phyloP scores from a whole-genome alignment of 1,140 invertebrate genomes.

The Stegodyphus mimosarum region DNA sequence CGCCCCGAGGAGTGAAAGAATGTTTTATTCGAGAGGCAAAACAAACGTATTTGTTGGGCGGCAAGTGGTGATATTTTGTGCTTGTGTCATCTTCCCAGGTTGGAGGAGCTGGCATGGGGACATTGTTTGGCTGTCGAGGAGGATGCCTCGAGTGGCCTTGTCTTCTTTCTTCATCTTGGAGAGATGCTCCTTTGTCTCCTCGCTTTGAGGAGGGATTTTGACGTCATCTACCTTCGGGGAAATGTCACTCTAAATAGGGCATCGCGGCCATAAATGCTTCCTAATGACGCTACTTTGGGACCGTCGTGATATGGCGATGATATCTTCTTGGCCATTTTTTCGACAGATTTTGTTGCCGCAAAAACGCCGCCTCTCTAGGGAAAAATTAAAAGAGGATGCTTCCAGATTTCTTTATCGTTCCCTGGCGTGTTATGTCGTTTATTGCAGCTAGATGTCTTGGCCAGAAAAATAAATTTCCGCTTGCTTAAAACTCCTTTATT shows the following conservation, averaged over 20 bases:
- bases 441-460: not conserved
- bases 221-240: constrained; percentile 47
- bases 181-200: constrained; percentile 54
- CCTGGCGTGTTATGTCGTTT: constrained; percentile 13
- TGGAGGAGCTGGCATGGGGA: constrained; percentile 51
- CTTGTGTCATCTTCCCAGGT: constrained; percentile 33
- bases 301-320: not conserved
- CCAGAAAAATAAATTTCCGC: not conserved
- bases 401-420: constrained; percentile 50
- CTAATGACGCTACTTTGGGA: constrained; percentile 50
- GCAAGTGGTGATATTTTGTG: constrained; percentile 53
- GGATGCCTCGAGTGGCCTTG: constrained; percentile 42
- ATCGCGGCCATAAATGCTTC: constrained; percentile 54
- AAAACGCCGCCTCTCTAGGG: constrained; percentile 37
- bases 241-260: constrained; percentile 47
- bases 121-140: constrained; percentile 42
- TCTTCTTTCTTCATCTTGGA: constrained; percentile 48
- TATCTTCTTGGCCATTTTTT: constrained; percentile 30
- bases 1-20: constrained; percentile 12
- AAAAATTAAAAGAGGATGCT: constrained; percentile 52
- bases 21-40: constrained; percentile 37
- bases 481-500: not conserved
- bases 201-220: constrained; percentile 32
- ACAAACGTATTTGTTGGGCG: constrained; percentile 58
- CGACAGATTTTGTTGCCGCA: constrained; percentile 5